Evolutionary conservation across 2,113 vertebrate species (phyloP), one percentile per base, ranked within the genome.

Genomic region (Prionailurus bengalensis): DNA sequence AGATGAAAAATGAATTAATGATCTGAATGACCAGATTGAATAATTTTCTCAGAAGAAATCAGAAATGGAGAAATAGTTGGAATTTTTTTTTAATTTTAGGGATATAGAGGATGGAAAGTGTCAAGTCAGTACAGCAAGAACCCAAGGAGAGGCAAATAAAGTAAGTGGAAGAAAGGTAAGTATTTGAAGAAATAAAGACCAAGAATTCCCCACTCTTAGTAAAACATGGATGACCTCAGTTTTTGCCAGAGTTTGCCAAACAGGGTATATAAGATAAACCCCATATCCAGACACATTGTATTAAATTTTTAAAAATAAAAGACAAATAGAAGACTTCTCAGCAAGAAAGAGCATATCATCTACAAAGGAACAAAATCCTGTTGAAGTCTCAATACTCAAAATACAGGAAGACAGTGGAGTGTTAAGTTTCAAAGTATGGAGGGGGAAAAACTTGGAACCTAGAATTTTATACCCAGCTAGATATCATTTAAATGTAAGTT

Each of bases 401-500:
- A 82, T 70, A 82, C 9, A 85, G 73, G 63, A 88, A 97, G 81
- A 91, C 10, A 93, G 13, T 66, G 12, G 45, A 68, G 19, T 23
- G 12, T 15, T 80, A 80, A 65, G 92, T 95, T 95, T 97, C 8
- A 25, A 78, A 80, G 33, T 61, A 11, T 33, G 82, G 23, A 89
- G 33, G 9, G 12, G 29, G 4, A 27, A 91, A 70, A 58, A 53
- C n/a, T 89, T 94, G 25, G 79, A 89, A 74, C n/a, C 16, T 89
- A 71, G 42, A 92, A 63, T 82, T 90, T 96, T 94, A 90, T 96
- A 96, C 61, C 88, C 73, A 96, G 79, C 23, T 94, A 92, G 48
- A 63, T 92, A 86, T 8, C 3, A 63, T 86, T 70, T 89, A 92
- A 76, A 82, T 95, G 7, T 76, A 87, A 96, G 33, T 91, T 88